Evolutionary conservation across 2,113 vertebrate species (phyloP).

Genomic region (Ivindomyrus marchei): DNA sequence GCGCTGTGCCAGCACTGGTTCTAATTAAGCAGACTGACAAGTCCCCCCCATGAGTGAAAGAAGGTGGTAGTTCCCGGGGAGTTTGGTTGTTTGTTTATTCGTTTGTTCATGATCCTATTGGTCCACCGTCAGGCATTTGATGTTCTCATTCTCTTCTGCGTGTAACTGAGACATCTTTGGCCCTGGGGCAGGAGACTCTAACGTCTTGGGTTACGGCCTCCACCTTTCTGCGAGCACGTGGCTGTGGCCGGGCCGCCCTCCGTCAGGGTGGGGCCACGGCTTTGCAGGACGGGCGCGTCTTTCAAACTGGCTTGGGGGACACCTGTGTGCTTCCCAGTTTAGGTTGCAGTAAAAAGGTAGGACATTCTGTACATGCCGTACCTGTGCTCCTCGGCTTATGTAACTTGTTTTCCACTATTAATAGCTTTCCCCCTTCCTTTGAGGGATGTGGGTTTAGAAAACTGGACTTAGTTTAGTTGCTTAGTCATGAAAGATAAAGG

Average conservation of each 20-base stretch:
- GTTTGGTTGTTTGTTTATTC: neutral
- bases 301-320: neutral
- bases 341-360: neutral
- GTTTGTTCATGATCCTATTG: neutral
- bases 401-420: constrained; percentile 22
- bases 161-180: neutral
- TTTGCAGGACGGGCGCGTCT: neutral
- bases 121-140: neutral
- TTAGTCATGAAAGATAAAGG: neutral
- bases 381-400: constrained; percentile 1
- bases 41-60: neutral
- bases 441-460: constrained; percentile 25
- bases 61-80: neutral
- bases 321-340: neutral
- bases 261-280: neutral
- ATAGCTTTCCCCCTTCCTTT: constrained; percentile 17
- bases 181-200: neutral
- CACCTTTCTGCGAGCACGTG: neutral
- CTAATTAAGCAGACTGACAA: neutral
- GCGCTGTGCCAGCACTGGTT: neutral
- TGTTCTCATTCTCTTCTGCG: neutral
- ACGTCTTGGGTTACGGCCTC: neutral
- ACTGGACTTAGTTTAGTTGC: neutral
- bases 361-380: constrained; percentile 9
- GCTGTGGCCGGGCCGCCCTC: neutral